Evolutionary conservation across 2,888 invertebrate genomes (phyloP), one percentile per base, ranked within the genome.

Genomic region (Lymantria monacha): DNA sequence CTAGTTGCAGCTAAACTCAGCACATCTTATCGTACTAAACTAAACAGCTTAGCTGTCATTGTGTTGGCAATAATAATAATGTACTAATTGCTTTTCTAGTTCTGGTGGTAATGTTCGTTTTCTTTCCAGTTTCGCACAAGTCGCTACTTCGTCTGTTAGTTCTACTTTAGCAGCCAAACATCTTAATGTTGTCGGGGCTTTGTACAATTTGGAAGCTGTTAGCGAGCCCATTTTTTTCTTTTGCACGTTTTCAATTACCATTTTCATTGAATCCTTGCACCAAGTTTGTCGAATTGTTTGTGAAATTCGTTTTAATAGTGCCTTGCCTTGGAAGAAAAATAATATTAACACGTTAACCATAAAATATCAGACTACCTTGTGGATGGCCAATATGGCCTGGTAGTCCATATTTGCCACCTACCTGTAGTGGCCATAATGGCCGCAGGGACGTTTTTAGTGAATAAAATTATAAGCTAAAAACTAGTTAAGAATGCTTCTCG

Each of bases 151-250:
- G 33, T 44, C 37, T 47, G 47, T 47, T 40, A 51, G 13, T 43
- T 42, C 46, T 55, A 11, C n/a, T 37, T 37, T 51, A 51, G 46
- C 46, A 42, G 47, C 31, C 38, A 52, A 49, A 42, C 47, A 47
- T 47, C 48, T 51, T 41, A 53, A 49, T 42, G 42, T 50, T 37
- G 45, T 48, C 43, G 50, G 48, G 41, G 53, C 51, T 14, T 49
- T 49, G 14, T 51, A 54, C 15, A 48, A 22, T 45, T 57, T 54
- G 15, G 51, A 53, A 44, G 51, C 57, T 40, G 53, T 51, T 49
- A 57, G 45, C 40, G 44, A 50, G 13, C 49, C 49, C 52, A 51
- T 54, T 54, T 57, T 54, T 9, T 54, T 54, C 8, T 15, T 30
- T 3, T 13, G 13, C n/a, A 43, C 12, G 30, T 30, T 44, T 46